phyloP scores from a whole-genome alignment of 2,113 vertebrate species.

The Choloepus hoffmanni region DNA sequence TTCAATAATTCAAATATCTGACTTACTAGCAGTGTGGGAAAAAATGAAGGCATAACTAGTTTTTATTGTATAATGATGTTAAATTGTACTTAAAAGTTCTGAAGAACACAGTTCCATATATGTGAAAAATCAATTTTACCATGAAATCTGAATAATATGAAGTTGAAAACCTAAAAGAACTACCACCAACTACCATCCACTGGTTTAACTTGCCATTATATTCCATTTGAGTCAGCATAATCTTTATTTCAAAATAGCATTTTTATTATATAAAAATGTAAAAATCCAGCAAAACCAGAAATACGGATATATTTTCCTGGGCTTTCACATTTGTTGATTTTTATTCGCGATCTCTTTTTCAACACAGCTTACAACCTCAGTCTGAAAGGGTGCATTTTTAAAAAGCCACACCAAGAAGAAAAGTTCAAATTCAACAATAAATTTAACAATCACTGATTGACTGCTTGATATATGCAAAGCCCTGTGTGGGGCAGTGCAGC shows the following conservation, averaged over 20 bases:
- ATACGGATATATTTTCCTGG: slow-evolving; percentile 84
- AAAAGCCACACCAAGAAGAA: slow-evolving; percentile 46
- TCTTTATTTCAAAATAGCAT: slow-evolving; percentile 96
- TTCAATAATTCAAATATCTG: not conserved
- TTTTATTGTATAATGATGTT: slow-evolving; percentile 17
- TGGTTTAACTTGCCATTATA: slow-evolving; percentile 64
- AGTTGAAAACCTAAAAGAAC: slow-evolving; percentile 20
- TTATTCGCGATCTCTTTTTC: slow-evolving; percentile 81
- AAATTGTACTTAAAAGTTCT: slow-evolving; percentile 9
- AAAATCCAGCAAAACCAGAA: slow-evolving; percentile 94
- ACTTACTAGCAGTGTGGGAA: not conserved
- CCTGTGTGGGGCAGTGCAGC: not conserved
- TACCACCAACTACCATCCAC: not conserved
- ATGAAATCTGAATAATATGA: not conserved
- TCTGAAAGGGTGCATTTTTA: slow-evolving; percentile 14
- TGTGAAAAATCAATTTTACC: not conserved
- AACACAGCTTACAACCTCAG: slow-evolving; percentile 80
- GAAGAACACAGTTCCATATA: not conserved
- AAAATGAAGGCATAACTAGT: not conserved
- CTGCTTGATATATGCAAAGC: slow-evolving; percentile 25
- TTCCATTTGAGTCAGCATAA: slow-evolving; percentile 80
- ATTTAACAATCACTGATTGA: not conserved
- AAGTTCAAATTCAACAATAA: slow-evolving; percentile 43
- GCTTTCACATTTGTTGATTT: slow-evolving; percentile 82
- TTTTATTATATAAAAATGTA: slow-evolving; percentile 96